Evolutionary conservation across 2,888 invertebrate species (phyloP).

Genomic region (Sylvicola cinctus): DNA sequence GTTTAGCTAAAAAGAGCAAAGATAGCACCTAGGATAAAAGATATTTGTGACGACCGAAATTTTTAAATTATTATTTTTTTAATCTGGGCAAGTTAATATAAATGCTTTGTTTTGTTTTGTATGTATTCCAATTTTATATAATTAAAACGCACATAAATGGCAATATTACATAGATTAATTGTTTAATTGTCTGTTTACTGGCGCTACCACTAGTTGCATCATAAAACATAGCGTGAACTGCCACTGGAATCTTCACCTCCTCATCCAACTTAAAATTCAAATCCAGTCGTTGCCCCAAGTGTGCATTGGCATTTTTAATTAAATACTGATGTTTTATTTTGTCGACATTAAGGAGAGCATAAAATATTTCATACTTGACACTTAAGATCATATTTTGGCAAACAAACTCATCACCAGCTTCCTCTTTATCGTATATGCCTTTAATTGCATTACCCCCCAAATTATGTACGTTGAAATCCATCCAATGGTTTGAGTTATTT

Average conservation of each 20-base stretch:
- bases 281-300: slow-evolving; percentile 18
- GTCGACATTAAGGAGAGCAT: slow-evolving; percentile 8
- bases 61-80: too few species aligned
- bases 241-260: slow-evolving; percentile 13
- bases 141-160: neutral
- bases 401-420: slow-evolving; percentile 10
- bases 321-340: slow-evolving; percentile 14
- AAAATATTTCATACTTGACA: slow-evolving; percentile 17
- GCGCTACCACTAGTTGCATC: slow-evolving; percentile 8
- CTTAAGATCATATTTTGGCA: slow-evolving; percentile 20
- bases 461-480: slow-evolving; percentile 7
- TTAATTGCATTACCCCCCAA: neutral
- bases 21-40: too few species aligned
- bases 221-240: slow-evolving; percentile 18
- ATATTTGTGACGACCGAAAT: too few species aligned
- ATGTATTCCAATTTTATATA: too few species aligned
- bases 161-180: neutral
- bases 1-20: slow-evolving; percentile 7
- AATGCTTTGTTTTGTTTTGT: too few species aligned
- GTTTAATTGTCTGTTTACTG: neutral
- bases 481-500: slow-evolving; percentile 15
- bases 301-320: slow-evolving; percentile 13
- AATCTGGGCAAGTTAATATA: too few species aligned
- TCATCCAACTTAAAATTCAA: slow-evolving; percentile 17
- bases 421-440: slow-evolving; percentile 7